Percentiles rank a stretch among this genome's conserved stretches.
phyloP scores from a whole-genome alignment of 2,797 vertebrate species.

The Spatula clypeata region DNA sequence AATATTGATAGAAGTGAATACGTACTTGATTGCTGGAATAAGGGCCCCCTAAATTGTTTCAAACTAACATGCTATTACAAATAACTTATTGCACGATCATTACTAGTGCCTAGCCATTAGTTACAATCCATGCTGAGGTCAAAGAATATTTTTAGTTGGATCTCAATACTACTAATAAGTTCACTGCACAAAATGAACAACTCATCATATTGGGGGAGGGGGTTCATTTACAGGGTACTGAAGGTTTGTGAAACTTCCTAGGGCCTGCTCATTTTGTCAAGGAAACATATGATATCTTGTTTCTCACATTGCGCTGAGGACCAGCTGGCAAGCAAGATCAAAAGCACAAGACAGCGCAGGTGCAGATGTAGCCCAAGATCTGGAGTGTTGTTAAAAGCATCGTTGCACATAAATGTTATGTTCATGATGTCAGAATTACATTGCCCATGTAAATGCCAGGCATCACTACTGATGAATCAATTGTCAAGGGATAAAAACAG shows the following conservation, averaged over 20 bases:
- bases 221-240: background rate
- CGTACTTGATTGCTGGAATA: background rate
- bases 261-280: background rate
- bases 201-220: background rate
- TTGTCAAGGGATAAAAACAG: background rate
- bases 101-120: background rate
- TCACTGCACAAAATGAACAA: background rate
- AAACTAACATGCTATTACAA: background rate
- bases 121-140: background rate
- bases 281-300: background rate
- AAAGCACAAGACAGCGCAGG: background rate
- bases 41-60: background rate
- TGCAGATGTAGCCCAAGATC: background rate
- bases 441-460: rapidly evolving
- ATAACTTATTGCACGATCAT: background rate
- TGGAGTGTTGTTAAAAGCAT: background rate
- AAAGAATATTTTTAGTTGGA: background rate
- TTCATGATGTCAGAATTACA: background rate
- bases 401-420: background rate
- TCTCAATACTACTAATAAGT: background rate
- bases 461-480: background rate
- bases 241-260: background rate
- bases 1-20: background rate
- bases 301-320: background rate
- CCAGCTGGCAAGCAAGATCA: background rate